These are phyloP conservation scores for Drosophila tanythrix DNA, from an alignment of 2,888 invertebrate species.

Conservation along the genomic window DNA sequence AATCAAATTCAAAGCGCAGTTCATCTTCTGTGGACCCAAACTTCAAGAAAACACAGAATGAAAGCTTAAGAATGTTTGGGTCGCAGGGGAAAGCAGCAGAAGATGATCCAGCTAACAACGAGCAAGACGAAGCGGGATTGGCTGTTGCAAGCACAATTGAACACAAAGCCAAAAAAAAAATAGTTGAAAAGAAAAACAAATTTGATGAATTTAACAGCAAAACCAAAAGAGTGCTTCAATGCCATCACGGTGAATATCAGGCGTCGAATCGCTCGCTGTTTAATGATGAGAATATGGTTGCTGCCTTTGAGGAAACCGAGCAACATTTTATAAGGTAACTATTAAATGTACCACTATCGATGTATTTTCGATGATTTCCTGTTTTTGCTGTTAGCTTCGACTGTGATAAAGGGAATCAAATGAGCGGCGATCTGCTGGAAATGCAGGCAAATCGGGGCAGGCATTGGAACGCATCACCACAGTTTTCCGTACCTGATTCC, in stretches of 20 bases:
- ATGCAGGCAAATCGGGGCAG: background rate
- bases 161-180: background rate
- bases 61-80: background rate
- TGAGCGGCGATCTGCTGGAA: background rate
- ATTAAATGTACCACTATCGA: background rate
- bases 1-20: background rate
- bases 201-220: background rate
- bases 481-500: background rate
- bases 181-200: background rate
- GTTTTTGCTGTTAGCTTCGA: slow-evolving; percentile 12
- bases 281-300: slow-evolving; percentile 19
- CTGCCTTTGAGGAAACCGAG: slow-evolving; percentile 63
- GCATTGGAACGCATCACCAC: background rate
- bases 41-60: background rate
- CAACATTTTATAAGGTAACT: slow-evolving; percentile 58
- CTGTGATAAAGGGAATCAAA: background rate
- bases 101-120: background rate
- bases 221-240: slow-evolving; percentile 10
- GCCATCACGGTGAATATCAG: slow-evolving; percentile 35
- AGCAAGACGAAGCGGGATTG: background rate
- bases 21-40: background rate
- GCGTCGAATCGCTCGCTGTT: background rate
- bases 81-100: background rate
- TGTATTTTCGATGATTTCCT: background rate
- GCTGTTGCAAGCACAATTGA: background rate